A percentile compares a stretch with the other conserved stretches of the same genome.
These are phyloP conservation scores for Halocaridina rubra DNA, from an alignment of 2,888 invertebrate genomes.

Conservation along the genomic window DNA sequence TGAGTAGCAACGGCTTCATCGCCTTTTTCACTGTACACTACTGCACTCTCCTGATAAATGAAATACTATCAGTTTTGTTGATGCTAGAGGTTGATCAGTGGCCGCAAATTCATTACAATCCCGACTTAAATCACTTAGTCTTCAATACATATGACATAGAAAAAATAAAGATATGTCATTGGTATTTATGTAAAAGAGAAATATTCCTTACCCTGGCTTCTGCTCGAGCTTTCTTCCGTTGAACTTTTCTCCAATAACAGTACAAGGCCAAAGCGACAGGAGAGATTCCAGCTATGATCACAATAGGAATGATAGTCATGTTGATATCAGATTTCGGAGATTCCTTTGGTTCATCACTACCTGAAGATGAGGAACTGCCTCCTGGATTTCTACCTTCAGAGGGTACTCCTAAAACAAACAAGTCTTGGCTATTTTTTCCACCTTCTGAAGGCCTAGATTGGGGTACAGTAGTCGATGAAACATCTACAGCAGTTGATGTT, in stretches of 20 bases:
- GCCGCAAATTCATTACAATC: too few relatives aligned
- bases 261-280: neutral
- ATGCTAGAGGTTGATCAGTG: neutral
- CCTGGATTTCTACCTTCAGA: neutral
- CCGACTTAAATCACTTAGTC: too few relatives aligned
- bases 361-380: neutral
- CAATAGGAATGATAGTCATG: constrained; percentile 27
- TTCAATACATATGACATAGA: neutral
- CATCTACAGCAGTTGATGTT: neutral
- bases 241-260: neutral
- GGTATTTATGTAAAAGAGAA: neutral
- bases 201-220: constrained; percentile 10
- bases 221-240: constrained; percentile 3
- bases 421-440: neutral
- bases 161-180: neutral
- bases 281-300: constrained; percentile 27
- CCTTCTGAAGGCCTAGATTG: neutral
- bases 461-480: neutral
- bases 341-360: neutral
- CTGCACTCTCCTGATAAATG: constrained; percentile 36
- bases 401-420: neutral
- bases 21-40: constrained; percentile 48
- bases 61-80: neutral
- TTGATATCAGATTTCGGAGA: neutral
- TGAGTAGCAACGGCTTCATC: constrained; percentile 31